Base-by-base conservation (phyloP, 2,888 invertebrate genomes). In the Oxystoma pomonae region DNA sequence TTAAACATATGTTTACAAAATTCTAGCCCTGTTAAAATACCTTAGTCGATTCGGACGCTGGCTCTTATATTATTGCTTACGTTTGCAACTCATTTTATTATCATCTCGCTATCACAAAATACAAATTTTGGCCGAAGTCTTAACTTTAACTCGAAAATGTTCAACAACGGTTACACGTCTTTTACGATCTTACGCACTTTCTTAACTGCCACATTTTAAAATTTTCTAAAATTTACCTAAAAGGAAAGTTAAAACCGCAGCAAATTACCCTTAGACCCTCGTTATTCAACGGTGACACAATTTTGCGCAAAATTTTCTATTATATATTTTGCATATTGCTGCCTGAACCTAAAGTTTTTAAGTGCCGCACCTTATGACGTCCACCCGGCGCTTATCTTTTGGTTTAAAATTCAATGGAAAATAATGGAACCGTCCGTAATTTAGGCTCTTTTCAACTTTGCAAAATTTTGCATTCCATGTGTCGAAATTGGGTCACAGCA, bases 271-370 rank as follows among this genome's bases (percentile, higher is more conserved):
- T 3, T 53, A 3, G 3, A 53, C 53, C 53, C 53, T 19, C n/a
- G 19, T 53, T 17, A 53, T 16, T 53, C 68, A 66, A 67, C 67
- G 57, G 65, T 68, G 72, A 67, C 72, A 71, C 64, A 67, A 70
- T 71, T 70, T 72, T 71, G 70, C 71, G 67, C 61, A 70, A 71
- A 69, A 69, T 68, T 69, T 68, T 69, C 70, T 68, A 68, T 69
- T 71, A 70, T 61, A 21, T 57, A 61, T 57, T 65, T 66, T 73
- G 73, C 73, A 71, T 72, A 69, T 68, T 73, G 69, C 68, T 68
- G 35, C 35, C 35, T 35, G 35, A 35, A 35, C 35, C 5, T 7
- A 35, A 3, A 35, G 35, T 35, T 35, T 35, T 35, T 35, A 35
- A 35, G 35, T 35, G 12, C 35, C 35, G 35, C 35, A 35, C 35